Evolutionary conservation across 2,888 invertebrate species (phyloP).

Genomic region (Chloromyia formosa): DNA sequence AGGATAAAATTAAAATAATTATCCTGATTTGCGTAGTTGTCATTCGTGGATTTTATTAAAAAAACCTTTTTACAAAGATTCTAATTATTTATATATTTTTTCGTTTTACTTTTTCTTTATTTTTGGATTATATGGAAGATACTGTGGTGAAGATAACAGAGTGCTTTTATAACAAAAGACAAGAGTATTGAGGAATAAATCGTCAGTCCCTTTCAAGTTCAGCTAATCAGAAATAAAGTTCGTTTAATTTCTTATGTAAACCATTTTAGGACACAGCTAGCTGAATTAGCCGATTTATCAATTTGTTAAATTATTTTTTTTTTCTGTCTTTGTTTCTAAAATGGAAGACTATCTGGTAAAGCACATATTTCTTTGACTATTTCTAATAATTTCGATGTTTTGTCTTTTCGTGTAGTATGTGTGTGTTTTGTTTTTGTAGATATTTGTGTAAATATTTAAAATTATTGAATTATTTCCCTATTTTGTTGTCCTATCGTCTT

Average conservation of each 20-base stretch:
- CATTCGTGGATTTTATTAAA: not conserved
- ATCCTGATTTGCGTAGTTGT: not conserved
- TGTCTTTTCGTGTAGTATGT: not conserved
- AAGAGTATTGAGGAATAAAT: too few species aligned
- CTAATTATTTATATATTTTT: too few species aligned
- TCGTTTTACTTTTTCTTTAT: not conserved
- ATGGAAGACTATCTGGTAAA: slow-evolving; percentile 41
- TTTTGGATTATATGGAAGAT: too few species aligned
- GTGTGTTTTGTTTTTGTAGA: not conserved
- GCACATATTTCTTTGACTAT: not conserved
- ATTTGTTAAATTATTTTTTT: too few species aligned
- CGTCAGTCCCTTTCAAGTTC: too few species aligned
- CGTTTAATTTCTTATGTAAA: too few species aligned
- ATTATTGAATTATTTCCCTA: slow-evolving; percentile 26
- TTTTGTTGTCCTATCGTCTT: not conserved
- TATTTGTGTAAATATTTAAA: not conserved
- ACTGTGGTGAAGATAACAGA: too few species aligned
- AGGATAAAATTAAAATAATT: not conserved
- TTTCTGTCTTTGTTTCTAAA: slow-evolving; percentile 6
- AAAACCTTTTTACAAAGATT: too few species aligned
- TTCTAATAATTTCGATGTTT: slow-evolving; percentile 7
- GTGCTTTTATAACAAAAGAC: too few species aligned
- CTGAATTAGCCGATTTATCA: too few species aligned
- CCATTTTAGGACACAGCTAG: too few species aligned
- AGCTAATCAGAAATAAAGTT: too few species aligned